Conservation (phyloP, 1,140 invertebrate genomes). For the Lepidurus arcticus region DNA sequence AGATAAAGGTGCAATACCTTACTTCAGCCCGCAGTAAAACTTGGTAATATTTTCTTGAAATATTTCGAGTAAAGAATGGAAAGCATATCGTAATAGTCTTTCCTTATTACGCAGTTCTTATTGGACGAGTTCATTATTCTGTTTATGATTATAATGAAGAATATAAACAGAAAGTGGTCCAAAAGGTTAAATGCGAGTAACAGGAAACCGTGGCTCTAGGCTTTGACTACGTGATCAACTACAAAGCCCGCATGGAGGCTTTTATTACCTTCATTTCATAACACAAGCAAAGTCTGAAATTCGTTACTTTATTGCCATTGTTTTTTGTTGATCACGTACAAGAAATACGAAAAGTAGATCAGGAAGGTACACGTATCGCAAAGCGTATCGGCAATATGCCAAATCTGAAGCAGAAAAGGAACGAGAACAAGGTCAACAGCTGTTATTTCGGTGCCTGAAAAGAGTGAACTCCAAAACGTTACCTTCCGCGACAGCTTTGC, state of each 20-base stretch:
- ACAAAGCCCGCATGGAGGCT: background rate
- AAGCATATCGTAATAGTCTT: background rate
- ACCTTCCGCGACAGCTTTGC: background rate
- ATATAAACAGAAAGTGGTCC: background rate
- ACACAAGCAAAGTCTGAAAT: background rate
- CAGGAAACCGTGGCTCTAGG: background rate
- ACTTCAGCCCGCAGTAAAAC: too few relatives aligned
- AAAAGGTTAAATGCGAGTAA: background rate
- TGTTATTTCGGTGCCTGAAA: background rate
- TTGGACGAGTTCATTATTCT: background rate
- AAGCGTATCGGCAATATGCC: too few relatives aligned
- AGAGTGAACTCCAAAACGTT: background rate
- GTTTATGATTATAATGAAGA: background rate
- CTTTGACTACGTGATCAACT: background rate
- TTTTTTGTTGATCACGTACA: background rate
- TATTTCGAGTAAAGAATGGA: too few relatives aligned
- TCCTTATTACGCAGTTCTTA: background rate
- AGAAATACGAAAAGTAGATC: background rate
- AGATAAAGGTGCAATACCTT: too few relatives aligned
- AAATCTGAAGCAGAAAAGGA: background rate
- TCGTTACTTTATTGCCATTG: background rate
- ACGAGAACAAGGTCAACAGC: slow-evolving; percentile 9
- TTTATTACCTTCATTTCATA: background rate
- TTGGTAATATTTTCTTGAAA: too few relatives aligned
- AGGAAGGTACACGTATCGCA: too few relatives aligned